Conservation (phyloP, 2,797 vertebrate species). For the Monodelphis domestica region DNA sequence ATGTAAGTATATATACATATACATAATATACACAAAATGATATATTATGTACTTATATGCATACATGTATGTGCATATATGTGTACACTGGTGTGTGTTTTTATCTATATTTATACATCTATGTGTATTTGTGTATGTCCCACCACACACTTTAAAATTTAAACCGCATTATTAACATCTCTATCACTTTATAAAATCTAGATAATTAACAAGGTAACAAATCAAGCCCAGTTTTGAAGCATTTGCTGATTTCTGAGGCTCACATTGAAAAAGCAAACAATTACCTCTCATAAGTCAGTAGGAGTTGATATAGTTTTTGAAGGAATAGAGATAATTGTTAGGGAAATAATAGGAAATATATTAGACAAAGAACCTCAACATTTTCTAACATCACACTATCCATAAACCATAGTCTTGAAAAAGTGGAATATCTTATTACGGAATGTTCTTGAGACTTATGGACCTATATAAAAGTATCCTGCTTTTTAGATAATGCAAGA, state of each 20-base stretch:
- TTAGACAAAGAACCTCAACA: background rate
- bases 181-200: background rate
- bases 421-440: background rate
- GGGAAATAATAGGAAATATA: background rate
- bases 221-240: too few relatives aligned
- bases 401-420: background rate
- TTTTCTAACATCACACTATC: background rate
- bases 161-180: background rate
- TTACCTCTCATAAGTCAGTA: background rate
- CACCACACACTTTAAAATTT: background rate
- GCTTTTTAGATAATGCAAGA: too few relatives aligned
- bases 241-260: background rate
- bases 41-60: too few relatives aligned
- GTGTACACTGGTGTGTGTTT: too few relatives aligned
- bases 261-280: background rate
- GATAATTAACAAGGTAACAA: background rate
- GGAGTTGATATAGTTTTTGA: background rate
- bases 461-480: too few relatives aligned
- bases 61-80: too few relatives aligned
- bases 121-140: too few relatives aligned
- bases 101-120: too few relatives aligned
- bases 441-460: background rate
- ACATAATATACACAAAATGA: too few relatives aligned
- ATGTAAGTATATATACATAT: too few relatives aligned
- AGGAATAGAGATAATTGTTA: background rate